phyloP scores from a whole-genome alignment of 92 coral and sea anemone genomes.

The Anthopleura xanthogrammica region DNA sequence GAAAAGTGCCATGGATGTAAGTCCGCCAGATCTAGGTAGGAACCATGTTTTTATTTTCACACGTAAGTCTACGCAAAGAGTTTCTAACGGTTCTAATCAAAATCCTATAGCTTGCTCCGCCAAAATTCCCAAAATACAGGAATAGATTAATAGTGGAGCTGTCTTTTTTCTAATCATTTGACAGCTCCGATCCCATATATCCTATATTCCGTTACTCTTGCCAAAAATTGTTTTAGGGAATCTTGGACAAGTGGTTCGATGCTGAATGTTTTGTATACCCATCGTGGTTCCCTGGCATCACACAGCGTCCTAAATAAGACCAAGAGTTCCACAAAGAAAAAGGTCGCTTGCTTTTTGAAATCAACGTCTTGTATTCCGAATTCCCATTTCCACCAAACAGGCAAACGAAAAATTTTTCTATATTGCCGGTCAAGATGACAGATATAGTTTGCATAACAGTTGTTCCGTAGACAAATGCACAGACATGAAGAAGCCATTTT shows the following conservation, averaged over 20 bases:
- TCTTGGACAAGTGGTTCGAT: background rate
- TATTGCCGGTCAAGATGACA: slow-evolving; percentile 20
- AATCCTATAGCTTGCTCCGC: background rate
- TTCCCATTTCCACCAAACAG: slow-evolving; percentile 8
- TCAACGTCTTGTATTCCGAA: background rate
- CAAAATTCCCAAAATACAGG: slow-evolving; percentile 9
- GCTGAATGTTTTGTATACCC: slow-evolving; percentile 20
- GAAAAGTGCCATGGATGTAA: slow-evolving; percentile 37
- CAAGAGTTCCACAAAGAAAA: slow-evolving; percentile 7
- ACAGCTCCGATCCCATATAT: slow-evolving; percentile 31
- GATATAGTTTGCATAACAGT: slow-evolving; percentile 20
- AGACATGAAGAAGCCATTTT: slow-evolving; percentile 17
- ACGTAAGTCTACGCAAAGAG: background rate
- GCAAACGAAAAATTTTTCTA: slow-evolving; percentile 16
- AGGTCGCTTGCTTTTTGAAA: slow-evolving; percentile 10
- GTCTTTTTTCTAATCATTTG: slow-evolving; percentile 38
- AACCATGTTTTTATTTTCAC: slow-evolving; percentile 12
- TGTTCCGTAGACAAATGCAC: slow-evolving; percentile 9
- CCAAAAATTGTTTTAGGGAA: background rate
- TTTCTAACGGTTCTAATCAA: slow-evolving; percentile 9
- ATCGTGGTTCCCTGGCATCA: slow-evolving; percentile 21
- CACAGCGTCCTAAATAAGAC: slow-evolving; percentile 29
- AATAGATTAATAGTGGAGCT: slow-evolving; percentile 8
- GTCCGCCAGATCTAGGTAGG: slow-evolving; percentile 47
- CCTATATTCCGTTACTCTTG: slow-evolving; percentile 15